These are phyloP conservation scores for Sturnira hondurensis DNA, from an alignment of 2,113 vertebrate species.

Conservation along the genomic window DNA sequence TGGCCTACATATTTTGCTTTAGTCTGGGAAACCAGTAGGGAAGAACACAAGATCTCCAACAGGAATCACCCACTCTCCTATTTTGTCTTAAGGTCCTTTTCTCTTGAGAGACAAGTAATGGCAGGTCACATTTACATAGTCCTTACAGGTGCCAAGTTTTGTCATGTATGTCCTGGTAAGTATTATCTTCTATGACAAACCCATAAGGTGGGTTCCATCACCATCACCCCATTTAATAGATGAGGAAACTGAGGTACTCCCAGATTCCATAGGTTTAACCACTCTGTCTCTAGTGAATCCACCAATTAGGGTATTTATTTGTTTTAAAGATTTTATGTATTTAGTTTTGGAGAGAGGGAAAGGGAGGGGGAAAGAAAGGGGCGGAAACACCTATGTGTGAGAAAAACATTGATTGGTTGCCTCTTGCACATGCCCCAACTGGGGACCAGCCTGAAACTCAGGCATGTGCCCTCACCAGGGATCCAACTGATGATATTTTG, in stretches of 20 bases:
- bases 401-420: no score
- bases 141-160: neutral
- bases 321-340: no score
- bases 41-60: neutral
- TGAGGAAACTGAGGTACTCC: neutral
- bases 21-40: neutral
- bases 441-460: no score
- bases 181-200: neutral
- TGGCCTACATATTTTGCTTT: neutral
- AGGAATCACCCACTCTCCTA: neutral
- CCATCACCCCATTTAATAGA: neutral
- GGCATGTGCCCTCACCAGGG: no score
- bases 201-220: neutral
- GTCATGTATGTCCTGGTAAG: neutral
- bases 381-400: no score
- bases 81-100: neutral
- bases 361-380: no score
- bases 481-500: no score
- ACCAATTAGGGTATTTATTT: no score
- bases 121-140: neutral
- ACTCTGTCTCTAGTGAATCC: neutral
- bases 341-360: no score
- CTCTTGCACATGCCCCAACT: no score
- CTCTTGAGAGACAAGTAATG: neutral
- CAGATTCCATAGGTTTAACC: neutral